Conservation (phyloP, 2,113 vertebrate species). For the Lampris incognitus region DNA sequence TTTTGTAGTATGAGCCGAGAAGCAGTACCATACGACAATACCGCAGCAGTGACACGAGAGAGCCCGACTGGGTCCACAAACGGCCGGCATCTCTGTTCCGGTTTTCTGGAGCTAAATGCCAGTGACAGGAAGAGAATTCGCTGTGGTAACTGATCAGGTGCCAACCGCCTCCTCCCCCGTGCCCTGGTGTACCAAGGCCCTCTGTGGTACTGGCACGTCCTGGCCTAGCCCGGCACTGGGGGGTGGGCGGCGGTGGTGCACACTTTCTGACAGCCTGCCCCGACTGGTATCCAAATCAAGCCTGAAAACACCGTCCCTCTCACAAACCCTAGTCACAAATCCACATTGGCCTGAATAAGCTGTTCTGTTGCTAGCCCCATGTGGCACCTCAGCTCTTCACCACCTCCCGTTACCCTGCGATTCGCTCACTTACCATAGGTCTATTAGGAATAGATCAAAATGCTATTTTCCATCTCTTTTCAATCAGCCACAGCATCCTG, state of each 20-base stretch:
- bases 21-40: conserved; percentile 42
- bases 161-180: conserved; percentile 66
- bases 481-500: too few species aligned
- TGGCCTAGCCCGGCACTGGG: conserved; percentile 47
- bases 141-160: conserved; percentile 74
- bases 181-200: conserved; percentile 58
- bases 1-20: conserved; percentile 45
- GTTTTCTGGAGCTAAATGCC: conserved; percentile 66
- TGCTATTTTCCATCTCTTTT: too few species aligned
- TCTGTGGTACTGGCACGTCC: conserved; percentile 57
- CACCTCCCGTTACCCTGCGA: too few species aligned
- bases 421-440: too few species aligned
- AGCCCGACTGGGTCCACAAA: conserved; percentile 61
- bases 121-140: conserved; percentile 72
- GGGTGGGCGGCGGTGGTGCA: too few species aligned
- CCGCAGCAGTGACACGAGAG: conserved; percentile 50
- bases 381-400: too few species aligned
- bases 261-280: conserved; percentile 49
- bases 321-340: conserved; percentile 4
- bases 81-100: conserved; percentile 60
- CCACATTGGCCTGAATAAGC: conserved; percentile 13
- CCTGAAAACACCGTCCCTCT: conserved; percentile 36
- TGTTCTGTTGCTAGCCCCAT: background rate
- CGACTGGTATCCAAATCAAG: conserved; percentile 60
- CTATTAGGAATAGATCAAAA: too few species aligned